These are phyloP conservation scores for Brenthis hecate DNA, from an alignment of 2,888 invertebrate genomes.

Conservation along the genomic window DNA sequence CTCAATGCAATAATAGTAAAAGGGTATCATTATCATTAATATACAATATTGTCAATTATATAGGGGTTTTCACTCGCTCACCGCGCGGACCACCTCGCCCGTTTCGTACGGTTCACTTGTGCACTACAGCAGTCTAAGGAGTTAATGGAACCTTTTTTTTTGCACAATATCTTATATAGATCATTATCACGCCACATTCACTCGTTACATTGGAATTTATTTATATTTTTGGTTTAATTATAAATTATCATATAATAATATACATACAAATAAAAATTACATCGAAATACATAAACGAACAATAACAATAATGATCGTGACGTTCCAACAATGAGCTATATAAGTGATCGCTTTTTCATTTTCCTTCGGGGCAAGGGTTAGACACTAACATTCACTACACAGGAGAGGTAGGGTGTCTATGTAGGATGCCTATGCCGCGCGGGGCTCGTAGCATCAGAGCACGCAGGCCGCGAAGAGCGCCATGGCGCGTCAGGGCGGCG, in stretches of 20 bases:
- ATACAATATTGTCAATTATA: constrained; percentile 2
- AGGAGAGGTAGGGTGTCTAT: not conserved
- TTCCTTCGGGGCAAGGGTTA: constrained; percentile 4
- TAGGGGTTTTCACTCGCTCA: constrained; percentile 1
- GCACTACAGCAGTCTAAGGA: constrained; percentile 22
- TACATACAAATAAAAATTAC: too few species aligned
- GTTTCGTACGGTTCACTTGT: constrained; percentile 17
- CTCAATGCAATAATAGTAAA: constrained; percentile 10
- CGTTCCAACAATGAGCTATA: too few species aligned
- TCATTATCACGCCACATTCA: not conserved
- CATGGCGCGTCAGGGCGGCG: constrained; percentile 88
- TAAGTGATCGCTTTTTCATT: not conserved
- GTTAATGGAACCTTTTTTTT: constrained; percentile 14
- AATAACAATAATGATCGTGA: too few species aligned
- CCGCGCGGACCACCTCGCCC: constrained; percentile 19
- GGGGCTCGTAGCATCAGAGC: constrained; percentile 71
- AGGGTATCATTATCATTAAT: constrained; percentile 2
- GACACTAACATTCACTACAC: not conserved
- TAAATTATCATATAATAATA: too few species aligned
- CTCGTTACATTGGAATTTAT: not conserved
- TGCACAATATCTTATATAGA: constrained; percentile 10
- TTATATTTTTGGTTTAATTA: too few species aligned
- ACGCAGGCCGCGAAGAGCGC: constrained; percentile 92
- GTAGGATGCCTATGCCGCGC: constrained; percentile 28
- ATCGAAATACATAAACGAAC: too few species aligned